These are phyloP conservation scores for Micoletzkya japonica DNA, from an alignment of 2,888 invertebrate species.

Conservation along the genomic window DNA sequence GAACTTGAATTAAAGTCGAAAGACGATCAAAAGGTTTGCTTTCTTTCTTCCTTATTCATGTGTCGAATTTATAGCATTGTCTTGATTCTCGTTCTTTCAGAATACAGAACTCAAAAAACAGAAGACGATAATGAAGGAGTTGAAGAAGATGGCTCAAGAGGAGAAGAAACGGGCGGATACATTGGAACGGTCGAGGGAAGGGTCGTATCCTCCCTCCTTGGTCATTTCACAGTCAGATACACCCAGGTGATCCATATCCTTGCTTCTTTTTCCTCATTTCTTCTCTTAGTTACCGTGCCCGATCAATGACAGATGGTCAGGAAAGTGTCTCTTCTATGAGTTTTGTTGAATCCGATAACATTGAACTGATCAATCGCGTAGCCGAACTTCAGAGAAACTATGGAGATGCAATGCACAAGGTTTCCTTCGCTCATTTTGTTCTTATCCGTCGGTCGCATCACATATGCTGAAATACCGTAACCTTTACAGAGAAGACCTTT, in stretches of 20 bases:
- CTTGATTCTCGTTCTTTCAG: constrained; percentile 16
- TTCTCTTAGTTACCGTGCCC: constrained; percentile 16
- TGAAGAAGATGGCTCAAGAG: constrained; percentile 43
- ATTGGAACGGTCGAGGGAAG: constrained; percentile 28
- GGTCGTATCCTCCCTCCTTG: constrained; percentile 33
- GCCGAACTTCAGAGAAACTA: constrained; percentile 67
- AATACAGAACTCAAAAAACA: constrained; percentile 42
- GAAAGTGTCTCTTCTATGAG: constrained; percentile 51
- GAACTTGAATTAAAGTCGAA: constrained; percentile 19
- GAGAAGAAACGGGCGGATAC: constrained; percentile 41
- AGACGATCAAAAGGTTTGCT: constrained; percentile 13
- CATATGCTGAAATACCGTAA: background rate
- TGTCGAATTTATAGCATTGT: background rate
- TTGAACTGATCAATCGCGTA: constrained; percentile 65
- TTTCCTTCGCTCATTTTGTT: constrained; percentile 38
- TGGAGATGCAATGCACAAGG: constrained; percentile 68
- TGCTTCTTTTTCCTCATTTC: background rate
- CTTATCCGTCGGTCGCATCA: background rate
- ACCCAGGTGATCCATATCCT: background rate
- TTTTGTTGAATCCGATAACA: constrained; percentile 66
- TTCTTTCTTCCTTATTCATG: no score
- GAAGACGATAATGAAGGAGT: constrained; percentile 38
- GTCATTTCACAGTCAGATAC: background rate
- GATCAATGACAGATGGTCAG: constrained; percentile 39
- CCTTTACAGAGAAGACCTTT: background rate